Conservation (phyloP, 2,797 vertebrate genomes). For the Centropyge bicolor region DNA sequence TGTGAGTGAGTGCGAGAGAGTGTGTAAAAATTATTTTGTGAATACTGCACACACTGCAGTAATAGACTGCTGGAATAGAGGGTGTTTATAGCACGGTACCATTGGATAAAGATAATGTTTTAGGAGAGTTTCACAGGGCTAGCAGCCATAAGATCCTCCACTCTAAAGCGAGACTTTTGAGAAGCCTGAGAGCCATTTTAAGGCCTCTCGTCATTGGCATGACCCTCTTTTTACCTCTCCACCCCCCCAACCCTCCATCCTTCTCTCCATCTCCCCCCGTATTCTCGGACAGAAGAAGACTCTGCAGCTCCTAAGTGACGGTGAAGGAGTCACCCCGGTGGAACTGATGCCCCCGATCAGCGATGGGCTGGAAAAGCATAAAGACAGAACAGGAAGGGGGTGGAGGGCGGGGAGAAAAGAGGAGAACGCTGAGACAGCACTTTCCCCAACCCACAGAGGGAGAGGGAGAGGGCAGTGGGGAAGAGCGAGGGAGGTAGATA, state of each 20-base stretch:
- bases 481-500: slow-evolving; percentile 50
- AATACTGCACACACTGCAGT: slow-evolving; percentile 58
- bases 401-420: slow-evolving; percentile 27
- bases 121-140: slow-evolving; percentile 59
- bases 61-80: slow-evolving; percentile 50
- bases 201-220: slow-evolving; percentile 63
- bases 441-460: slow-evolving; percentile 73
- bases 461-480: slow-evolving; percentile 58
- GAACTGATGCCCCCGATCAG: slow-evolving; percentile 81
- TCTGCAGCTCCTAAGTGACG: slow-evolving; percentile 64
- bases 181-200: slow-evolving; percentile 39
- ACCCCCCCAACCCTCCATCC: slow-evolving; percentile 11
- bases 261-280: slow-evolving; percentile 27
- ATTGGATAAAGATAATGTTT: slow-evolving; percentile 69
- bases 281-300: slow-evolving; percentile 54
- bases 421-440: slow-evolving; percentile 80
- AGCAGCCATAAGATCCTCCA: slow-evolving; percentile 32
- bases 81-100: slow-evolving; percentile 61
- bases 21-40: slow-evolving; percentile 54
- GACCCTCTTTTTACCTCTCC: slow-evolving; percentile 68
- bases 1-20: slow-evolving; percentile 1
- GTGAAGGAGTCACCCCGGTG: slow-evolving; percentile 73
- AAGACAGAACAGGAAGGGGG: slow-evolving; percentile 68
- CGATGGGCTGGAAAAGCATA: slow-evolving; percentile 84
- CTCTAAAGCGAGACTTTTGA: slow-evolving; percentile 34